These are phyloP conservation scores for Listrodromus nycthemerus DNA, from an alignment of 2,888 invertebrate species.

Conservation along the genomic window DNA sequence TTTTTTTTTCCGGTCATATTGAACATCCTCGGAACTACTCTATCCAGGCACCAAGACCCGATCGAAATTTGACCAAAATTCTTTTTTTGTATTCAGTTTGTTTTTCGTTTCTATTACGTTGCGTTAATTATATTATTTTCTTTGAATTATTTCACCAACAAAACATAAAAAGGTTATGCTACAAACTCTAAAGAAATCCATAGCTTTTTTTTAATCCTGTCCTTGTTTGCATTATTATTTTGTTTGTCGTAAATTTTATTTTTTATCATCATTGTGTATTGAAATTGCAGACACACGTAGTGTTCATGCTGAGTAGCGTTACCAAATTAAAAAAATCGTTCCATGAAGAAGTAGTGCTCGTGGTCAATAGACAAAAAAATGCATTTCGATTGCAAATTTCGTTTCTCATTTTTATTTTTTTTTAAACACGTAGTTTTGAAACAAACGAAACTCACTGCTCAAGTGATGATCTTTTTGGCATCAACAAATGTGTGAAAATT, in stretches of 20 bases:
- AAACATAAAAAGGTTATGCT: constrained; percentile 38
- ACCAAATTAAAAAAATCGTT: constrained; percentile 44
- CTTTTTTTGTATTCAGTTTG: constrained; percentile 52
- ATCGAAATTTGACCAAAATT: constrained; percentile 71
- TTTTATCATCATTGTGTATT: constrained; percentile 41
- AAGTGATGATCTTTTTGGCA: constrained; percentile 22
- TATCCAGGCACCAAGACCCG: constrained; percentile 82
- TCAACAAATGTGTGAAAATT: constrained; percentile 58
- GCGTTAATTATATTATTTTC: constrained; percentile 25
- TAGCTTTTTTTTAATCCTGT: constrained; percentile 56
- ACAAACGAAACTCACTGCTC: constrained; percentile 59
- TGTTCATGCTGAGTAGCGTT: constrained; percentile 54
- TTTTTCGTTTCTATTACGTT: constrained; percentile 44
- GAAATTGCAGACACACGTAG: constrained; percentile 61
- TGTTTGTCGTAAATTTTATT: constrained; percentile 39
- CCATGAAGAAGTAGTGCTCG: constrained; percentile 48
- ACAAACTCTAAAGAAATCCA: constrained; percentile 64
- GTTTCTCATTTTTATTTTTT: not conserved
- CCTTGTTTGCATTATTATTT: constrained; percentile 56
- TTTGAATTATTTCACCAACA: constrained; percentile 29
- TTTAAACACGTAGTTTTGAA: constrained; percentile 30
- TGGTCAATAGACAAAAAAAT: constrained; percentile 35
- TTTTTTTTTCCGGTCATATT: not conserved
- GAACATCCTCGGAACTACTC: constrained; percentile 79
- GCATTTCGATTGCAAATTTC: constrained; percentile 11